A percentile compares a stretch with the other conserved stretches of the same genome.
Conservation (phyloP, 1,140 invertebrate genomes). For the Drosophila ambigua region DNA sequence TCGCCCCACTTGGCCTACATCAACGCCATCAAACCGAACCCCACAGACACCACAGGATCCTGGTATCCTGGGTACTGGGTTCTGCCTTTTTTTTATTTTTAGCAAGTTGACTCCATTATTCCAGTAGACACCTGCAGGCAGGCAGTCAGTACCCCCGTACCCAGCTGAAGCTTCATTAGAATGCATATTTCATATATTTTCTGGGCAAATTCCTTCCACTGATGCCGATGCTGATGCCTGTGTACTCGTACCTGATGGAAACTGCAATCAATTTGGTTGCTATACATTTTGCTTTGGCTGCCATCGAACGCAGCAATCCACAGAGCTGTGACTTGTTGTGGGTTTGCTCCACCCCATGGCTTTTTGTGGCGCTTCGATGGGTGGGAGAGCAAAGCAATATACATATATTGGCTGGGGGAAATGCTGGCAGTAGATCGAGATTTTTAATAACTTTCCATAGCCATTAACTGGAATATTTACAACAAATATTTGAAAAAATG, state of each 20-base stretch:
- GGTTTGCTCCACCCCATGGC: conserved; percentile 10
- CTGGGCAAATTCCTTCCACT: conserved; percentile 23
- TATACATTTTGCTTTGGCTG: neutral
- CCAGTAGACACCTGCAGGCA: conserved; percentile 1
- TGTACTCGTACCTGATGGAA: conserved; percentile 6
- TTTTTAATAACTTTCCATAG: conserved; percentile 1
- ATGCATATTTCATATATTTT: conserved; percentile 36
- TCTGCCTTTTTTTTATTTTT: neutral
- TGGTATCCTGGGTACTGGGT: conserved; percentile 1
- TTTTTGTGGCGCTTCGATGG: neutral
- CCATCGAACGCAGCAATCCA: neutral
- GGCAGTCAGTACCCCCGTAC: too few relatives aligned
- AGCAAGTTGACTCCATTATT: conserved; percentile 6
- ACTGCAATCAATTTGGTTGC: conserved; percentile 36
- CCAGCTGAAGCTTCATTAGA: conserved; percentile 30
- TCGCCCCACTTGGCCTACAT: conserved; percentile 13
- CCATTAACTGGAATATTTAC: too few relatives aligned
- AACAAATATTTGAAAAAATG: too few relatives aligned
- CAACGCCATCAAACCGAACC: conserved; percentile 9
- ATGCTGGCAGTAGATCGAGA: too few relatives aligned
- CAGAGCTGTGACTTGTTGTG: conserved; percentile 9
- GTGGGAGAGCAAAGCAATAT: neutral
- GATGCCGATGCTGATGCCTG: conserved; percentile 3
- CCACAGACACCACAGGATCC: conserved; percentile 5
- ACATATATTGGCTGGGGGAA: too few relatives aligned